A percentile compares a stretch with the other conserved stretches of the same genome.
phyloP scores from a whole-genome alignment of 2,113 vertebrate genomes.

The Leuciscus idus region DNA sequence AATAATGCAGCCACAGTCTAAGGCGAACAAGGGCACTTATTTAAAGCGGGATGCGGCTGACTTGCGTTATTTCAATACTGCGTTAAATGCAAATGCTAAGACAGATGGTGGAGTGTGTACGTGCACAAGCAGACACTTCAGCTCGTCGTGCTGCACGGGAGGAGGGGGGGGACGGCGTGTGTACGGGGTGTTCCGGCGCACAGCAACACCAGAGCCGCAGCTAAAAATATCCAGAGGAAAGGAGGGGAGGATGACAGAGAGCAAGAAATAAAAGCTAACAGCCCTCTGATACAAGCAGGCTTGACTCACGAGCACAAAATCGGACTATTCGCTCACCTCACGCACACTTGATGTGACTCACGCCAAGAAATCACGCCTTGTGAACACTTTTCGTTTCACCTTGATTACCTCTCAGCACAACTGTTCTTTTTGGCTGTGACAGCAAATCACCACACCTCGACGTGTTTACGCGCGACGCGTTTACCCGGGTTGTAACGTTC shows the following conservation, averaged over 20 bases:
- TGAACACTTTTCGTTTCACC: not conserved
- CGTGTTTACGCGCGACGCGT: not conserved
- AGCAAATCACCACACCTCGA: constrained; percentile 26
- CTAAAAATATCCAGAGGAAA: constrained; percentile 76
- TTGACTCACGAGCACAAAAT: constrained; percentile 52
- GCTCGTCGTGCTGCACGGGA: not conserved
- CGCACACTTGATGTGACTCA: constrained; percentile 42
- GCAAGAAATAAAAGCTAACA: constrained; percentile 13
- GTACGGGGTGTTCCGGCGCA: constrained; percentile 59
- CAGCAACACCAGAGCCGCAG: constrained; percentile 69
- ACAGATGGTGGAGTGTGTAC: constrained; percentile 7
- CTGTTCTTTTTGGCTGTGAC: not conserved
- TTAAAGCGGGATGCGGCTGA: not conserved
- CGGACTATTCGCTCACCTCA: constrained; percentile 41
- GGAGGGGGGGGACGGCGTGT: constrained; percentile 12
- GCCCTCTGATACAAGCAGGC: constrained; percentile 3
- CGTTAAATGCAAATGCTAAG: not conserved
- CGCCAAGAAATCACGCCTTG: constrained; percentile 43
- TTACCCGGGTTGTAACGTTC: not conserved
- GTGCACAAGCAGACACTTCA: constrained; percentile 7
- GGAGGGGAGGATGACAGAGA: constrained; percentile 41
- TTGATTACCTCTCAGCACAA: not conserved
- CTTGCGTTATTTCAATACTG: not conserved
- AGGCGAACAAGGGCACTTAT: not conserved
- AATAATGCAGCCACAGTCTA: not conserved